These are phyloP conservation scores for Azemiops feae DNA, from an alignment of 2,113 vertebrate genomes.

Conservation along the genomic window DNA sequence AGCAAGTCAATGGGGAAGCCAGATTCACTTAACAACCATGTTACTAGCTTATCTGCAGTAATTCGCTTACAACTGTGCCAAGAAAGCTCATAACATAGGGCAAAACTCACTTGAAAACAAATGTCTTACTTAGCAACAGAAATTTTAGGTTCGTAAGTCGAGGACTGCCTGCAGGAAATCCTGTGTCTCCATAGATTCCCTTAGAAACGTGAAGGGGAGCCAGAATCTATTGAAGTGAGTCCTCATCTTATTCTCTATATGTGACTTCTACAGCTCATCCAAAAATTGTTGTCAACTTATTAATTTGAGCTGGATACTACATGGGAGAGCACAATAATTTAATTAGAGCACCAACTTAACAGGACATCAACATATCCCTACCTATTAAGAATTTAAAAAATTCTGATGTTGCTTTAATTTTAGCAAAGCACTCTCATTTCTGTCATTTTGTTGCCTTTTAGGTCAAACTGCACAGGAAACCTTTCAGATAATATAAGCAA, in stretches of 20 bases:
- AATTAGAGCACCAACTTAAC: neutral
- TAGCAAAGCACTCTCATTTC: neutral
- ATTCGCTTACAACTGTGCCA: too few species aligned
- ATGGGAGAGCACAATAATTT: neutral
- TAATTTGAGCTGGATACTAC: neutral
- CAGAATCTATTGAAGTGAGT: too few species aligned
- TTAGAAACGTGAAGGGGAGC: too few species aligned
- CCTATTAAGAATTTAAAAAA: neutral
- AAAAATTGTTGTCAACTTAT: neutral
- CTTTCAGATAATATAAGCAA: conserved; percentile 1
- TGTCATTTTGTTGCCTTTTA: neutral
- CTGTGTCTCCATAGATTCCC: too few species aligned
- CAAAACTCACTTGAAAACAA: too few species aligned
- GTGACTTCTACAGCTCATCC: neutral
- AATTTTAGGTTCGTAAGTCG: too few species aligned
- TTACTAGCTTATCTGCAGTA: too few species aligned
- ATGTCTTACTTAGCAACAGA: too few species aligned
- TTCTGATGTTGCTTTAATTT: neutral
- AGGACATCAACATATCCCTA: neutral
- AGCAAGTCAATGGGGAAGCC: too few species aligned
- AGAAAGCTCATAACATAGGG: too few species aligned
- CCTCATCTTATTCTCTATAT: neutral
- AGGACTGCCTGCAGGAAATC: too few species aligned
- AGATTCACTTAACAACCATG: too few species aligned
- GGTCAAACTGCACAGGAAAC: neutral